Evolutionary conservation across 2,113 vertebrate genomes (phyloP).

Genomic region (Brachyistius frenatus): DNA sequence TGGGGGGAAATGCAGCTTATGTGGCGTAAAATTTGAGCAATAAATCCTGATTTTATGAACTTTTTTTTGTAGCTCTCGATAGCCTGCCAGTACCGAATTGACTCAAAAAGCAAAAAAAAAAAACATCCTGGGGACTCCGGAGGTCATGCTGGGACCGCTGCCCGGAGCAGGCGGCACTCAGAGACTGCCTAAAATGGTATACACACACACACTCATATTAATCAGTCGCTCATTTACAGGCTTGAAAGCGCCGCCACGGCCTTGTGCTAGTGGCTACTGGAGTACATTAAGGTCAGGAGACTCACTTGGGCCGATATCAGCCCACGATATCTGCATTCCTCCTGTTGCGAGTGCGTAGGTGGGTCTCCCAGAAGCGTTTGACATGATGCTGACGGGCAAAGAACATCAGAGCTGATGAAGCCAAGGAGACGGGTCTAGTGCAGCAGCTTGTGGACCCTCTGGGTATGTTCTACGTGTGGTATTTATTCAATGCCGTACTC

Average conservation of each 20-base stretch:
- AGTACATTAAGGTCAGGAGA: conserved; percentile 65
- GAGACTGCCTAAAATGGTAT: conserved; percentile 91
- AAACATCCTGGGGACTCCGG: conserved; percentile 86
- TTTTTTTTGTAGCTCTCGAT: conserved; percentile 83
- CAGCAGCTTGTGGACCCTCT: conserved; percentile 91
- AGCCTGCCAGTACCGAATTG: conserved; percentile 89
- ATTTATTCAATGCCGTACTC: conserved; percentile 29
- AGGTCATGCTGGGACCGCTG: conserved; percentile 89
- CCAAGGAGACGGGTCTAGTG: conserved; percentile 89
- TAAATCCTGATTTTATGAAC: neutral
- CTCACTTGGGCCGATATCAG: conserved; percentile 37
- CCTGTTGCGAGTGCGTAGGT: conserved; percentile 74
- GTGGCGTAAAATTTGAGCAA: neutral
- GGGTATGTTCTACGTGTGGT: conserved; percentile 80
- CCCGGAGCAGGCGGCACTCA: conserved; percentile 92
- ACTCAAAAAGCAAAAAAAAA: conserved; percentile 87
- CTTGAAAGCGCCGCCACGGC: conserved; percentile 31
- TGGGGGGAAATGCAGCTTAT: neutral
- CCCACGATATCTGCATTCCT: conserved; percentile 3
- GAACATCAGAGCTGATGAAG: conserved; percentile 88
- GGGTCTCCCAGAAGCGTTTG: conserved; percentile 88
- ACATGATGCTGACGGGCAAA: conserved; percentile 92
- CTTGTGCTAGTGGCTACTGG: conserved; percentile 45
- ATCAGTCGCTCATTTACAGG: conserved; percentile 21
- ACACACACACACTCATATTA: conserved; percentile 50